Percentiles rank a stretch among this genome's conserved stretches.
Evolutionary conservation across 2,797 vertebrate genomes (phyloP).

Genomic region (Sternarchorhynchus goeldii): DNA sequence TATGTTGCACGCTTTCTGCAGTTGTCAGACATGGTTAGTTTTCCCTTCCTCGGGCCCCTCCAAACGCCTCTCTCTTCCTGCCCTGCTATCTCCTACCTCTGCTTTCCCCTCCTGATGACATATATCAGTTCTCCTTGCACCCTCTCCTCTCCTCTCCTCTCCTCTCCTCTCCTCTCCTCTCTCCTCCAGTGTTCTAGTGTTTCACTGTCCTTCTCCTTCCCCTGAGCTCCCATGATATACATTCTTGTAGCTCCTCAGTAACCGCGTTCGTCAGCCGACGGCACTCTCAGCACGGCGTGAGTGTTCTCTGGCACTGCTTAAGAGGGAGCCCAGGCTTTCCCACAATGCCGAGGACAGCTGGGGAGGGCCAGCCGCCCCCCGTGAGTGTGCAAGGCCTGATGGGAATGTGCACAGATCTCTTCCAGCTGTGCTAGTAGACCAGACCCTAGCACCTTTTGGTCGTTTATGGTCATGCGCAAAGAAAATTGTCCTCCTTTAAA

Average conservation of each 20-base stretch:
- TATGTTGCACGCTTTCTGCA: constrained; percentile 18
- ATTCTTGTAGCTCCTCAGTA: constrained; percentile 37
- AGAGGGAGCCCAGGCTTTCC: constrained; percentile 56
- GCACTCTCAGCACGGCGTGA: constrained; percentile 40
- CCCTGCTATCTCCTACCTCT: not conserved
- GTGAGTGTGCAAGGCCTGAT: constrained; percentile 45
- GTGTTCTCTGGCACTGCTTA: constrained; percentile 55
- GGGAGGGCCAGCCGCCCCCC: constrained; percentile 55
- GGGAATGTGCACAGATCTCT: constrained; percentile 60
- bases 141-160: constrained; percentile 30
- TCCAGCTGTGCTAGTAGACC: constrained; percentile 57
- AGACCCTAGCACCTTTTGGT: constrained; percentile 48
- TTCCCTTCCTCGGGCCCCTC: not conserved
- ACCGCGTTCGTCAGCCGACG: constrained; percentile 53
- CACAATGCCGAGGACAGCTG: constrained; percentile 61
- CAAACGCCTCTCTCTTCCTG: constrained; percentile 11
- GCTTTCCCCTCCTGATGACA: not conserved
- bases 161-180: not conserved
- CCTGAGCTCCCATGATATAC: constrained; percentile 16
- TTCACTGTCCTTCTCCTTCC: not conserved
- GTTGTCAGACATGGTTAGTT: constrained; percentile 10
- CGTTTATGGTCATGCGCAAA: constrained; percentile 42
- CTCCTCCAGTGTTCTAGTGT: not conserved
- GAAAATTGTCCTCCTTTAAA: constrained; percentile 31
- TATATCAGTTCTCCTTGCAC: not conserved